Percentiles rank a stretch among this genome's conserved stretches.
phyloP scores from a whole-genome alignment of 2,113 vertebrate genomes.

The Mesoclemmys tuberculata region DNA sequence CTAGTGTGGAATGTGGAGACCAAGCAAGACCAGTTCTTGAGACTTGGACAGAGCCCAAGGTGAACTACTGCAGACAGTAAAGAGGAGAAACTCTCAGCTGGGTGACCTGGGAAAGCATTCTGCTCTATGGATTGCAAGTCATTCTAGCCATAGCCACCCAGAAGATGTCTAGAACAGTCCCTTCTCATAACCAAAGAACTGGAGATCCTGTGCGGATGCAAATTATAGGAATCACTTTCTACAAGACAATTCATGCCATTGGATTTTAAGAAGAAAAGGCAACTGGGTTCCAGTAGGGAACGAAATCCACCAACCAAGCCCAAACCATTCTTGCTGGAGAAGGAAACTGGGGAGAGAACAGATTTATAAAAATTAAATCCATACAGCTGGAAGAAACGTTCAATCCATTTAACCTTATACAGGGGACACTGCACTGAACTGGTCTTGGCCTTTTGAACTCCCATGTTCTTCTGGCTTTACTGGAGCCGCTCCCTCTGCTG shows the following conservation, averaged over 20 bases:
- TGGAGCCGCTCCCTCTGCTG: background rate
- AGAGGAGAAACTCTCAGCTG: constrained; percentile 14
- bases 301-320: background rate
- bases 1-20: background rate
- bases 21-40: background rate
- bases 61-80: background rate
- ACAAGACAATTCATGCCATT: background rate
- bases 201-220: background rate
- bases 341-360: fast-evolving
- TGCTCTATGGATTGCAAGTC: constrained; percentile 13
- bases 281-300: background rate
- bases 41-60: background rate
- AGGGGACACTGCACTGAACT: background rate
- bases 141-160: background rate
- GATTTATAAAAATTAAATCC: no score
- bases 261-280: background rate
- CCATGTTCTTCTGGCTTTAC: background rate
- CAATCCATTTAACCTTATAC: background rate
- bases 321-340: background rate
- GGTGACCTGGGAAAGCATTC: constrained; percentile 5
- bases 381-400: background rate
- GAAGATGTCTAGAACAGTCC: constrained; percentile 3
- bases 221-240: background rate
- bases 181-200: background rate
- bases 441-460: background rate